These are phyloP conservation scores for Smittia sp. DNA, from an alignment of 2,888 invertebrate species.

Conservation along the genomic window DNA sequence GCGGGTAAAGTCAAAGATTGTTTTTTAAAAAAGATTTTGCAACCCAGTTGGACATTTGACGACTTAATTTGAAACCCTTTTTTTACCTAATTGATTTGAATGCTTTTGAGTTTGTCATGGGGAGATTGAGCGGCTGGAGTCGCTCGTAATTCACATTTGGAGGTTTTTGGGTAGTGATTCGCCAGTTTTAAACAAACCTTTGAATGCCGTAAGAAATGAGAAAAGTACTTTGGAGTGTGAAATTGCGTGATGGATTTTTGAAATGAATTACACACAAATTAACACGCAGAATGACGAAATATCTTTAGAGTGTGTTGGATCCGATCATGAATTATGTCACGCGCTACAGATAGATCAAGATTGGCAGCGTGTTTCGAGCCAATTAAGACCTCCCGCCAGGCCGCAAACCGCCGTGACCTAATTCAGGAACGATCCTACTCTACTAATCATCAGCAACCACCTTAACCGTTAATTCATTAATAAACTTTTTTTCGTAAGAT, in stretches of 20 bases:
- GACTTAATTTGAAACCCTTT: background rate
- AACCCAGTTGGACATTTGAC: background rate
- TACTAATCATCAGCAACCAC: background rate
- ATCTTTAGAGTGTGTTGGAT: too few relatives aligned
- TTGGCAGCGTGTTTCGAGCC: too few relatives aligned
- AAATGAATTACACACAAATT: background rate
- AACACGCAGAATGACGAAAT: background rate
- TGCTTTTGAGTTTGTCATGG: background rate
- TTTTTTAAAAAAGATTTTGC: background rate
- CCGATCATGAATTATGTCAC: too few relatives aligned
- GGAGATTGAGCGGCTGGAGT: background rate
- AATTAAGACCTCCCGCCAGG: too few relatives aligned
- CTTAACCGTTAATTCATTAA: background rate
- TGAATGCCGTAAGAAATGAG: background rate
- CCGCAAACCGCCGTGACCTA: too few relatives aligned
- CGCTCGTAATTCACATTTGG: background rate
- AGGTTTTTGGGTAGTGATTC: constrained; percentile 1
- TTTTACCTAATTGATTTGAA: constrained; percentile 2
- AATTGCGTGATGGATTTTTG: constrained; percentile 18
- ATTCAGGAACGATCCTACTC: too few relatives aligned
- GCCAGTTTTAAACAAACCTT: background rate
- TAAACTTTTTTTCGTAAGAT: background rate
- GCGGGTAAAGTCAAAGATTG: constrained; percentile 75
- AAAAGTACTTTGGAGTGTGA: background rate
- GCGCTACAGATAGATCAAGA: too few relatives aligned